Evolutionary conservation across 2,888 invertebrate species (phyloP).

Genomic region (Nomada fucata): DNA sequence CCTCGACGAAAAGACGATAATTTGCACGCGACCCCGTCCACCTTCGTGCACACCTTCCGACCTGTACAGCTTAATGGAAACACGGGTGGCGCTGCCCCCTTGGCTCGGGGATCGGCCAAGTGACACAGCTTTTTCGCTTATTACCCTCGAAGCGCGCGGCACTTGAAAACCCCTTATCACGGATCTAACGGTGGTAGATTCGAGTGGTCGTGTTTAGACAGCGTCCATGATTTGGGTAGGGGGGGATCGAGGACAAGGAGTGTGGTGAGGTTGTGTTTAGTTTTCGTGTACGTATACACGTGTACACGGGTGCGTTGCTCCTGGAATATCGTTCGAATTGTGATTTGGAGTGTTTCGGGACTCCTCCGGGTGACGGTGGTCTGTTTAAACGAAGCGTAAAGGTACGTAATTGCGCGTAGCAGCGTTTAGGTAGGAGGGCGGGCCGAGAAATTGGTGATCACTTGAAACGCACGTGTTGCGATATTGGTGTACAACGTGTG

Average conservation of each 20-base stretch:
- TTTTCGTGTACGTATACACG: background rate
- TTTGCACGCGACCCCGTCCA: constrained; percentile 68
- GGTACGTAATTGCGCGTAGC: background rate
- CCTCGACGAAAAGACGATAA: constrained; percentile 64
- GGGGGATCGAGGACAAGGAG: background rate
- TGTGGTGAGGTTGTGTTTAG: background rate
- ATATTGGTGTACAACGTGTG: no score
- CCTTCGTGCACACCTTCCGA: constrained; percentile 29
- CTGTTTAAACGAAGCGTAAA: background rate
- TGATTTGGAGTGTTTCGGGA: background rate
- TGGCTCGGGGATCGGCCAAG: constrained; percentile 22
- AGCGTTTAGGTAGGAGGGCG: no score
- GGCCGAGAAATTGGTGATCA: no score
- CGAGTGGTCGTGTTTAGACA: background rate
- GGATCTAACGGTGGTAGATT: constrained; percentile 2
- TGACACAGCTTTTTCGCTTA: constrained; percentile 30
- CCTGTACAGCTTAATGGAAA: constrained; percentile 54
- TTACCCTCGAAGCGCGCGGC: constrained; percentile 10
- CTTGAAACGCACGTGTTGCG: no score
- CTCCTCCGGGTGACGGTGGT: background rate
- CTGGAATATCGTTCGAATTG: background rate
- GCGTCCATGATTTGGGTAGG: background rate
- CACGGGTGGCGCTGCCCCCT: constrained; percentile 36
- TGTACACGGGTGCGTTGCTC: no score
- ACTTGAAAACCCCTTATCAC: constrained; percentile 29